Evolutionary conservation across 1,140 invertebrate genomes (phyloP), one percentile per base, ranked within the genome.

Genomic region (Chelonus insularis): DNA sequence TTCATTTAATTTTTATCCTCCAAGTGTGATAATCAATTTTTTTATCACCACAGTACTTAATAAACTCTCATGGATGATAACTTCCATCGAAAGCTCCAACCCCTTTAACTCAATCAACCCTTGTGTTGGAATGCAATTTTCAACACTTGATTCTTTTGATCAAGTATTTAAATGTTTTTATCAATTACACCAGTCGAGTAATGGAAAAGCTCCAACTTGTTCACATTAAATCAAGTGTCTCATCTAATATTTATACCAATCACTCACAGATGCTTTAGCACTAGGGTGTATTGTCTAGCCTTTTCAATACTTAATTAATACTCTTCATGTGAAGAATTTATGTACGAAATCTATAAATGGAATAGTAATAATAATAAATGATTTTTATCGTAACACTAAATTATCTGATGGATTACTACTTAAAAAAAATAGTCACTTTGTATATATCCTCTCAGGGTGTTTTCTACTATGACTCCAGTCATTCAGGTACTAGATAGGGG

Each of bases 391-490:
- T 56, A 16, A 41, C 12, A n/a, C 12, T 20, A 37, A 59, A 50
- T 11, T 48, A 8, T 50, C 34, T 12, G 32, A 20, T 50, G n/a
- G n/a, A n/a, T n/a, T n/a, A n/a, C n/a, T n/a, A n/a, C n/a, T 45
- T 32, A 39, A 36, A 18, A 51, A n/a, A 32, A 51, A 23, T 60
- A 20, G 34, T 51, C 57, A 51, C 57, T 48, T 48, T 21, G n/a
- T 37, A 4, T 29, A 29, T 3, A 29, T 29, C 11, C 11, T 57
- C 36, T 57, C 39, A 29, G 9, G 34, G 20, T 23, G 39, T 18
- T 11, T 45, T 60, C 50, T 36, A 51, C 12, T 32, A 51, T 60
- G 47, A 60, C 47, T 60, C 12, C 29, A 37, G 34, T n/a, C 16
- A 29, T 25, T 51, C 57, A 60, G 48, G 48, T 52, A 39, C 29